Evolutionary conservation across 2,113 vertebrate species (phyloP), one percentile per base, ranked within the genome.

Genomic region (Megalops atlanticus): DNA sequence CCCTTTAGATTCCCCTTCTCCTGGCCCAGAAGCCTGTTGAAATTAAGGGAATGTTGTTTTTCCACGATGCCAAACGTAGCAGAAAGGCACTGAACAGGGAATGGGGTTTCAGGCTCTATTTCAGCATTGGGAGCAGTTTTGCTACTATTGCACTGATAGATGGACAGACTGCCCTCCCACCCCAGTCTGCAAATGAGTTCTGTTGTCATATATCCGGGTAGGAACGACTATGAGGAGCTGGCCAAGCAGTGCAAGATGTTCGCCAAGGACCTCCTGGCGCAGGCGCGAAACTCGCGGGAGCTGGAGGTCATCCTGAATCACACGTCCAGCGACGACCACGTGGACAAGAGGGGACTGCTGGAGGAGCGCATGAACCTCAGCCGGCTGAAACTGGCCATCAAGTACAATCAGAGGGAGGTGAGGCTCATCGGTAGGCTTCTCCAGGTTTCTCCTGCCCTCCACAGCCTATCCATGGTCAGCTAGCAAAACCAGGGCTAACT

Each of bases 331-430:
- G 98, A 99, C 83, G 97, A 99, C 47, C 96, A 95, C 0, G 84
- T 97, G 36, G 93, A 99, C 90, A 99, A 99, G 90, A 90, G 98
- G 77, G 98, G 98, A 38, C 87, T 99, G 41, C 80, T 99, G 89
- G 98, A 99, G 92, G 98, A 99, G 84, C 96, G 98, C 78, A 99
- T 99, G 98, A 99, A 98, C 87, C 93, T 99, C 88, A 98, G 98
- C 86, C 96, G 98, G 73, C 95, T 99, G 83, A 99, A 99, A 89
- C 96, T 99, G 77, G 98, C 98, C 82, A 99, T 99, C 91, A 99
- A 98, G 84, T 99, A 99, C 91, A 99, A 99, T 90, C 98, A 99
- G 86, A 99, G 99, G 86, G 98, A 99, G 96, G 98, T 99, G 81
- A 87, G 92, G 81, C 0, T 54, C 2, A 7, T 18, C 31, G 1